Evolutionary conservation across 2,888 invertebrate genomes (phyloP), one percentile per base, ranked within the genome.

Genomic region (Clostera curtula): DNA sequence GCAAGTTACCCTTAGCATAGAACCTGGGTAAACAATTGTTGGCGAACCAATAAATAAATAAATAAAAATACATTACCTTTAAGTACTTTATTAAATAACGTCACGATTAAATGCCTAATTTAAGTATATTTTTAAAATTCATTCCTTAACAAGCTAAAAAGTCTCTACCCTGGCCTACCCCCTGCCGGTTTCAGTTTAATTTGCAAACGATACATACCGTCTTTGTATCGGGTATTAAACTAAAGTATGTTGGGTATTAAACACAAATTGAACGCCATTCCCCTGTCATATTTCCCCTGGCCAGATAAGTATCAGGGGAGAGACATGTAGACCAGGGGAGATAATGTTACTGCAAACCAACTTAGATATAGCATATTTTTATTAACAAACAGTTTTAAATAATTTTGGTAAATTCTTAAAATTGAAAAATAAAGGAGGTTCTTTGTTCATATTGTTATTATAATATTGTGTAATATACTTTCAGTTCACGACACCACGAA

Each of bases 401-500:
- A 9, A 12, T 7, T 17, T 20, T 2, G 8, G 19, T 13, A 29
- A 24, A 17, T 23, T 16, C 17, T 18, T 29, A 29, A 8, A 9
- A 15, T 10, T n/a, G 12, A 18, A 29, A 29, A 24, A 29, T 12
- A 24, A 24, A 29, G 19, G n/a, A 24, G 19, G 15, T 24, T 18
- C 13, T 28, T 15, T 12, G 22, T 3, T 20, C 11, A 20, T 20
- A 20, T 11, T 20, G 11, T 5, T 11, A 20, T 11, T 3, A 11
- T 20, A 11, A 11, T 20, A 20, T 20, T 20, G 6, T n/a, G 6
- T n/a, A 18, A 15, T 7, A 9, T 17, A 35, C 17, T 40, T 31
- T 17, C 31, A 34, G 34, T 27, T 25, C 19, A 33, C 24, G 29
- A 32, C 26, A 28, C 34, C 34, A 21, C 22, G 18, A 16, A 31